phyloP scores from a whole-genome alignment of 2,797 vertebrate genomes.

The Aphelocoma californica region DNA sequence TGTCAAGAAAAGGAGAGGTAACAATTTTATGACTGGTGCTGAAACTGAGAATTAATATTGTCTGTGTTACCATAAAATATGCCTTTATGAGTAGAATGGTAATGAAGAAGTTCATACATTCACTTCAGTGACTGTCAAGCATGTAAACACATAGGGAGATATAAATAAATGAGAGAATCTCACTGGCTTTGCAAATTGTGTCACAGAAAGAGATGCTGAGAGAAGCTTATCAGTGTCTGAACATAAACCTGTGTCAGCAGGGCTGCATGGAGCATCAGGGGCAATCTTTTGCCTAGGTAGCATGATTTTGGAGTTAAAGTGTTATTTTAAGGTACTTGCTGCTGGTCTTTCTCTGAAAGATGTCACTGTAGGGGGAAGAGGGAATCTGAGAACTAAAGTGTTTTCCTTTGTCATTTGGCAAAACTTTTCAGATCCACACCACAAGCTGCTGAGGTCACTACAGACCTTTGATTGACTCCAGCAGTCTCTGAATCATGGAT shows the following conservation, averaged over 20 bases:
- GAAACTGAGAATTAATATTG: neutral
- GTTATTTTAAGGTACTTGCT: neutral
- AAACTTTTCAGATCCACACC: neutral
- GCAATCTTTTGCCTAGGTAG: neutral
- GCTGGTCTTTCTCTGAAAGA: neutral
- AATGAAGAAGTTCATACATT: neutral
- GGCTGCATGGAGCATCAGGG: neutral
- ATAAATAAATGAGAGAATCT: neutral
- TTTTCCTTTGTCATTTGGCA: neutral
- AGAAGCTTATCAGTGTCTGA: neutral
- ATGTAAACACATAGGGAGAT: neutral
- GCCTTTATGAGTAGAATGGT: neutral
- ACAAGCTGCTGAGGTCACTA: neutral
- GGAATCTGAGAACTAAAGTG: neutral
- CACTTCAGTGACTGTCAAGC: neutral
- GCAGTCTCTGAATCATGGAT: neutral
- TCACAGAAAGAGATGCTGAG: neutral
- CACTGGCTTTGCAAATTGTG: neutral
- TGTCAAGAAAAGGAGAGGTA: neutral
- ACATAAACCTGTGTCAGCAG: neutral
- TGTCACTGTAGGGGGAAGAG: neutral
- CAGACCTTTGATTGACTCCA: neutral
- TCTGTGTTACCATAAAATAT: neutral
- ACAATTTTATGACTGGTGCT: neutral
- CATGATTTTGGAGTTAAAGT: neutral